Conservation (phyloP, 2,888 invertebrate species). For the Dynastes maya region DNA sequence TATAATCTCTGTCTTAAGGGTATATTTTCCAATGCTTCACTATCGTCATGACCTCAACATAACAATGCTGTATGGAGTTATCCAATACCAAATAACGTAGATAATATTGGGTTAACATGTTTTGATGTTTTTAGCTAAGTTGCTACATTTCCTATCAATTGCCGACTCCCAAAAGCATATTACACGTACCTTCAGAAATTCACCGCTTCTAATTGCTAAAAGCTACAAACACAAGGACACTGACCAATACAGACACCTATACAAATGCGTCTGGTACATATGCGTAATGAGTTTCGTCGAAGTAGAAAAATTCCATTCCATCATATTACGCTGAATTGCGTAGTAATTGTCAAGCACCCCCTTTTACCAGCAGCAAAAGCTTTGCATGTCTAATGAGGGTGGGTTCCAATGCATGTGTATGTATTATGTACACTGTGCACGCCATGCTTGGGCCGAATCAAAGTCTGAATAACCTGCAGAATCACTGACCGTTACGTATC, state of each 20-base stretch:
- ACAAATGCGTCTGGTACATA: slow-evolving; percentile 1
- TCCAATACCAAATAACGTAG: too few species aligned
- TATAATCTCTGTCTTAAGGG: too few species aligned
- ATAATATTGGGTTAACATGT: too few species aligned
- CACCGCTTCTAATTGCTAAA: too few species aligned
- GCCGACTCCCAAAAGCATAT: too few species aligned
- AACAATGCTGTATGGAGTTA: too few species aligned
- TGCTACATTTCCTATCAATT: too few species aligned
- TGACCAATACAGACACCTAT: background rate
- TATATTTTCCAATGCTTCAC: too few species aligned
- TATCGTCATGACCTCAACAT: too few species aligned
- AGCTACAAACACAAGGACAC: background rate
- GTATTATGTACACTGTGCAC: background rate
- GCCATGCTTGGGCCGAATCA: slow-evolving; percentile 28
- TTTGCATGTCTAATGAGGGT: slow-evolving; percentile 40
- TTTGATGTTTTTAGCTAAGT: too few species aligned
- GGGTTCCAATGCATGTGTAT: background rate
- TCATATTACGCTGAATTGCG: slow-evolving; percentile 7
- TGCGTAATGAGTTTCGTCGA: slow-evolving; percentile 6
- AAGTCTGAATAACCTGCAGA: slow-evolving; percentile 49
- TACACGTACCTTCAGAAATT: too few species aligned
- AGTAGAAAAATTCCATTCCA: slow-evolving; percentile 25
- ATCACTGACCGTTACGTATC: slow-evolving; percentile 51
- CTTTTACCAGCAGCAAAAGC: background rate
- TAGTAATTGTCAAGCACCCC: slow-evolving; percentile 32